phyloP scores from a whole-genome alignment of 2,797 vertebrate species.

The Capromys pilorides region DNA sequence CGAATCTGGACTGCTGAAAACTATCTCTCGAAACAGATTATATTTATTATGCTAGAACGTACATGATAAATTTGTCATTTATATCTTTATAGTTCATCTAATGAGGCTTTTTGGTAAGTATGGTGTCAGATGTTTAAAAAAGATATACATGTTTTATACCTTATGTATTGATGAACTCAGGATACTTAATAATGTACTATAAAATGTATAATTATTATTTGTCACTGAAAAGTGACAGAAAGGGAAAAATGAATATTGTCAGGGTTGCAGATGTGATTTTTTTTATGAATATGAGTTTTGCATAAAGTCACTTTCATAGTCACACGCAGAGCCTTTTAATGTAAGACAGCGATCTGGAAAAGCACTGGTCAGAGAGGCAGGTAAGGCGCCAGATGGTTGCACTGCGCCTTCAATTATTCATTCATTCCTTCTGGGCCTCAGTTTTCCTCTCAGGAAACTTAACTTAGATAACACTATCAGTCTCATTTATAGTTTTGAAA shows the following conservation, averaged over 20 bases:
- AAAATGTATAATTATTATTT: not conserved
- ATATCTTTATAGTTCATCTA: not conserved
- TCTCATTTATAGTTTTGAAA: conserved; percentile 31
- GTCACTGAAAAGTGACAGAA: not conserved
- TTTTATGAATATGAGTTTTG: conserved; percentile 23
- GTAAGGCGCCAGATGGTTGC: not conserved
- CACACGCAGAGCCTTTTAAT: not conserved
- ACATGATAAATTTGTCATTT: not conserved
- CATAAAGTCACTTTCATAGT: not conserved
- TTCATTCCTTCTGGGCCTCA: not conserved
- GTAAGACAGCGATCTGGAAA: not conserved
- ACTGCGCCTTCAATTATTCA: not conserved
- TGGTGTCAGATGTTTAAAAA: conserved; percentile 5
- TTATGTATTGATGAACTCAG: not conserved
- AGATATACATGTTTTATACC: not conserved
- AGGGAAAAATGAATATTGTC: not conserved
- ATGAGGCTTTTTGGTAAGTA: conserved; percentile 1
- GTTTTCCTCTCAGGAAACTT: not conserved
- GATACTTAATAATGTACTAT: not conserved
- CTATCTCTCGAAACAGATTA: conserved; percentile 32
- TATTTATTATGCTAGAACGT: not conserved
- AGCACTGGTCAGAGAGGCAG: not conserved
- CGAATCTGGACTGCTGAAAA: conserved; percentile 36
- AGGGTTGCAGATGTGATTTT: conserved; percentile 15
- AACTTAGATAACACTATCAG: not conserved